Conservation (phyloP, 2,797 vertebrate species). For the Cephalopachus bancanus region DNA sequence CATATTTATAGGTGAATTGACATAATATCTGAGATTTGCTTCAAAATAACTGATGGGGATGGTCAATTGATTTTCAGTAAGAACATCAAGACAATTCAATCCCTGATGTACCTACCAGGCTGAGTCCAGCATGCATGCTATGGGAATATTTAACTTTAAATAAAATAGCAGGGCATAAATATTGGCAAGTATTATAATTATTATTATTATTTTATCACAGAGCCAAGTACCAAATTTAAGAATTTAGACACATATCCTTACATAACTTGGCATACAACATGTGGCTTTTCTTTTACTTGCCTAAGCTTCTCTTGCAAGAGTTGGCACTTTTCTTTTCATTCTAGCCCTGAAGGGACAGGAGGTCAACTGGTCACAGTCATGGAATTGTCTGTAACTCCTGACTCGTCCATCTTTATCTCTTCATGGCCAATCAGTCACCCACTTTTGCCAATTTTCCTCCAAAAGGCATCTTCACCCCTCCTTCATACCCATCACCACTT, state of each 20-base stretch:
- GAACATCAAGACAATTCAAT: background rate
- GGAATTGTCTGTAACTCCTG: background rate
- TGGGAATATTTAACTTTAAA: too few species aligned
- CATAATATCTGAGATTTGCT: background rate
- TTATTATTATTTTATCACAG: background rate
- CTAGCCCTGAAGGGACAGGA: background rate
- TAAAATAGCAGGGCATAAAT: background rate
- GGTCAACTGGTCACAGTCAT: background rate
- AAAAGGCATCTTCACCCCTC: background rate
- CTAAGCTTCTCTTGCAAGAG: background rate
- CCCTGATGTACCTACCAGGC: too few species aligned
- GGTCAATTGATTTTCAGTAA: background rate
- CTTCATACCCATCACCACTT: background rate
- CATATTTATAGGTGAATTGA: background rate
- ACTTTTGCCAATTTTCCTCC: conserved; percentile 22
- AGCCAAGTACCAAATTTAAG: background rate
- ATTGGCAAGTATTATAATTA: background rate
- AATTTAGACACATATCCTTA: background rate
- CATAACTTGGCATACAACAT: background rate
- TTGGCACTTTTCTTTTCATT: background rate
- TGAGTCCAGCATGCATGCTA: too few species aligned
- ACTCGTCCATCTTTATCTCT: conserved; percentile 3
- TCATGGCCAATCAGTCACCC: background rate
- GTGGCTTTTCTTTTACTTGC: background rate
- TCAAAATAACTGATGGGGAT: background rate